phyloP scores from a whole-genome alignment of 2,797 vertebrate genomes.

The Malurus splendens region DNA sequence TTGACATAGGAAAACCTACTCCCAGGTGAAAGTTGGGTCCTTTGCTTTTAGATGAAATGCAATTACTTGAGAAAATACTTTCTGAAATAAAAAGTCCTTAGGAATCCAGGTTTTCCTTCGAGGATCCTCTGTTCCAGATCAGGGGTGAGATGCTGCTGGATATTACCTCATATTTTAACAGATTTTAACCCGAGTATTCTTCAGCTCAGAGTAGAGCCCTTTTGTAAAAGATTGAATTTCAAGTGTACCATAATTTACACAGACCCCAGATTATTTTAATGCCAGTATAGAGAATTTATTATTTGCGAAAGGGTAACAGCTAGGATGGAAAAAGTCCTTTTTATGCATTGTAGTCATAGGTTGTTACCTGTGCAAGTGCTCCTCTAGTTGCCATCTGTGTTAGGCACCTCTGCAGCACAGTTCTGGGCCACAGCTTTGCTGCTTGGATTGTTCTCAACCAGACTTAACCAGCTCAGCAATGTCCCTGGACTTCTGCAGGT shows the following conservation, averaged over 20 bases:
- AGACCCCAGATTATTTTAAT: neutral
- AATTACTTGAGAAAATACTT: neutral
- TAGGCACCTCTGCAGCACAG: neutral
- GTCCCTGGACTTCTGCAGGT: neutral
- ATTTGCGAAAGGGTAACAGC: neutral
- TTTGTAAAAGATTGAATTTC: neutral
- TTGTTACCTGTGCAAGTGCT: neutral
- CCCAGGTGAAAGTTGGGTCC: neutral
- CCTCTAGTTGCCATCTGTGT: neutral
- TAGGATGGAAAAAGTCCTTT: neutral
- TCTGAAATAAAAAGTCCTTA: neutral
- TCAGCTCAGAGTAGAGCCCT: neutral
- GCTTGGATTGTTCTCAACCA: fast-evolving
- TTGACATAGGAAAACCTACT: neutral
- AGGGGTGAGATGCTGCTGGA: neutral
- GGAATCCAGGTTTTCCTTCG: neutral
- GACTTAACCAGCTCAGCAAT: neutral
- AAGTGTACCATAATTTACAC: neutral
- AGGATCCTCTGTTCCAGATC: neutral
- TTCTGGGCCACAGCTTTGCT: neutral
- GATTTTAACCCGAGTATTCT: neutral
- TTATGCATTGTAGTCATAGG: neutral
- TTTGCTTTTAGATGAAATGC: neutral
- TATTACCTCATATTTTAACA: neutral
- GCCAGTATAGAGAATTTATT: neutral